A percentile compares a stretch with the other conserved stretches of the same genome.
Conservation (phyloP, 1,140 invertebrate genomes). For the Calephelis virginiensis region DNA sequence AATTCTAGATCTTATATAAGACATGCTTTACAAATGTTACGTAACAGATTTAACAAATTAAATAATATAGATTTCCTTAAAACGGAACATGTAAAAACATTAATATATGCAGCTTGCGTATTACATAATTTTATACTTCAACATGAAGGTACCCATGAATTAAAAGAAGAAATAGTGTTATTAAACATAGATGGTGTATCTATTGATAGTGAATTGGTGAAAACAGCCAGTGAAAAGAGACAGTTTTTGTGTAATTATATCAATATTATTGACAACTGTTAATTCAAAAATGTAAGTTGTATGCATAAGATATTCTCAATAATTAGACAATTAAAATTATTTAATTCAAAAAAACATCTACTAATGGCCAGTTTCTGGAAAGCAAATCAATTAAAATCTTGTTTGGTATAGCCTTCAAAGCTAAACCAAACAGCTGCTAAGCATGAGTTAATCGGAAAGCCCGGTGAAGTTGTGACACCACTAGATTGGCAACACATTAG, state of each 20-base stretch:
- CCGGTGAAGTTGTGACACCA: no score
- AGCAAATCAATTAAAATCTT: no score
- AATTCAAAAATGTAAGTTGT: not conserved
- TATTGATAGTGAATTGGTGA: constrained; percentile 59
- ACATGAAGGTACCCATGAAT: constrained; percentile 53
- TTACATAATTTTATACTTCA: constrained; percentile 66
- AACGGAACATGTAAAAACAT: constrained; percentile 42
- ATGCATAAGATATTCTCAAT: not conserved
- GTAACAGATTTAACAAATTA: constrained; percentile 58
- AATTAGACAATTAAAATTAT: no score
- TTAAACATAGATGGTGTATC: constrained; percentile 55
- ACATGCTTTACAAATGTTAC: constrained; percentile 62
- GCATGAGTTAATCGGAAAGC: no score
- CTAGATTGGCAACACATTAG: no score
- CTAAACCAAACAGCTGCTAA: no score
- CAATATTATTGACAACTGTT: constrained; percentile 50
- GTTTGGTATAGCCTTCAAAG: no score
- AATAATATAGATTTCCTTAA: constrained; percentile 58
- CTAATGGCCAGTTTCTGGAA: no score
- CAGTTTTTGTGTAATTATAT: constrained; percentile 71
- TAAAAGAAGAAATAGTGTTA: constrained; percentile 54
- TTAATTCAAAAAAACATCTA: no score
- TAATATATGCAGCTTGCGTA: constrained; percentile 59
- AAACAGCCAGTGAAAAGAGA: constrained; percentile 58
- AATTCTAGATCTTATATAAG: constrained; percentile 57